Conservation (phyloP, 2,888 invertebrate species). For the Epsilonema sp. region DNA sequence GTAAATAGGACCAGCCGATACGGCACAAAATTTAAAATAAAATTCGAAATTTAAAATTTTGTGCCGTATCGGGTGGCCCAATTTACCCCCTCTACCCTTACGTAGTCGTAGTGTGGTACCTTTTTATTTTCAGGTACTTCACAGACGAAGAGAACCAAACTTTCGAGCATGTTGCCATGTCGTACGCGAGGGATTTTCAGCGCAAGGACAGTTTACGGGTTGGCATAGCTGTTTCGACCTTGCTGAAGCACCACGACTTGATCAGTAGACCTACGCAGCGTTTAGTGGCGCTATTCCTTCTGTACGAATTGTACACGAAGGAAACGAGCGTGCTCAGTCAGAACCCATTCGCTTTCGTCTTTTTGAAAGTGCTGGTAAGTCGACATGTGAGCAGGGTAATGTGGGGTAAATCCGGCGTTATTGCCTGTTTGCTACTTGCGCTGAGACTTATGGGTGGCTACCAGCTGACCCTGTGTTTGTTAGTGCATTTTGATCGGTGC, state of each 20-base stretch:
- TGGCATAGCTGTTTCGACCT: conserved; percentile 33
- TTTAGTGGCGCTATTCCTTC: conserved; percentile 24
- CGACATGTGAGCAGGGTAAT: too few species aligned
- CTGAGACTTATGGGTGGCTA: too few species aligned
- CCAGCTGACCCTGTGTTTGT: too few species aligned
- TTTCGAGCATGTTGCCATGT: conserved; percentile 52
- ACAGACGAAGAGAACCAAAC: conserved; percentile 50
- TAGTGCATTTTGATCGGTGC: too few species aligned
- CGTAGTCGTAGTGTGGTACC: too few species aligned
- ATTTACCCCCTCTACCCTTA: too few species aligned
- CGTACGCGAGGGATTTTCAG: conserved; percentile 55
- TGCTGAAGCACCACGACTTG: conserved; percentile 24
- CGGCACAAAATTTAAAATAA: too few species aligned
- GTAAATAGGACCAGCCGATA: too few species aligned
- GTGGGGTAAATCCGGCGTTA: conserved; percentile 8
- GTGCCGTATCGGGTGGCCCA: too few species aligned
- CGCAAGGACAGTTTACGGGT: conserved; percentile 55
- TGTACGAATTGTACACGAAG: not conserved
- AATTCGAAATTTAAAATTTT: too few species aligned
- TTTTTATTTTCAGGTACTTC: conserved; percentile 12
- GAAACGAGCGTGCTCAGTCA: not conserved
- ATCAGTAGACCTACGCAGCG: not conserved
- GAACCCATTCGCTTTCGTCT: not conserved
- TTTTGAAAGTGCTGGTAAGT: conserved; percentile 37
- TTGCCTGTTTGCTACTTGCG: too few species aligned